Base-by-base conservation (phyloP, 2,888 invertebrate genomes). In the Horisme vitalbata region DNA sequence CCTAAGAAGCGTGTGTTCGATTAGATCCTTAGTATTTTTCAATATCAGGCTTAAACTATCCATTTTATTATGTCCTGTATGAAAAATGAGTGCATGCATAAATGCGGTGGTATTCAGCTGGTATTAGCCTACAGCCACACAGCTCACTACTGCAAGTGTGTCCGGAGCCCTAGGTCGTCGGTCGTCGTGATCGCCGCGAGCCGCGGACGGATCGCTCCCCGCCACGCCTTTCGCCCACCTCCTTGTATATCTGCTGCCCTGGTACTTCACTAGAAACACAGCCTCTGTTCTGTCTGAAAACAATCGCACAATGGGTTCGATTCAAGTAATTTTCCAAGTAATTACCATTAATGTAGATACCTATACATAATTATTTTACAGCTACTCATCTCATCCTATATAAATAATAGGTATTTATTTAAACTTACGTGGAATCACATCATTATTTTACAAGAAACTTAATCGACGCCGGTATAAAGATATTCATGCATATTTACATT, bases 131-230 rank as follows among this genome's bases (percentile, higher is more conserved):
- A 31, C 20, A 38, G 41, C 38, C 20, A 31, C 33, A 31, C 41
- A 28, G 41, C 12, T 12, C 31, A 14, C 27, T 30, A 24, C 45
- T 28, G 43, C 45, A 37, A 38, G 45, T 63, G 57, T 70, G 68
- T 41, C 36, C 56, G 41, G 52, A 38, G 48, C 62, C 59, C 72
- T 65, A 75, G 67, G 73, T 78, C 37, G 45, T 7, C 36, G 41
- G 32, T 31, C 37, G 43, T 48, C 86, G 87, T 87, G 87, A 86
- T 59, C 66, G 87, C 85, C 87, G 73, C 81, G 67, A 84, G 86
- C 82, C 76, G 76, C 75, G 75, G 82, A 80, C 79, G 75, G 73
- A 76, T 57, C 65, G 52, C 60, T 47, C 63, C 56, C 55, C 63
- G 51, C 60, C 64, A 59, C 63, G 58, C 62, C 65, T 57, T 59